These are phyloP conservation scores for Ellobius talpinus DNA, from an alignment of 2,113 vertebrate species.

Conservation along the genomic window DNA sequence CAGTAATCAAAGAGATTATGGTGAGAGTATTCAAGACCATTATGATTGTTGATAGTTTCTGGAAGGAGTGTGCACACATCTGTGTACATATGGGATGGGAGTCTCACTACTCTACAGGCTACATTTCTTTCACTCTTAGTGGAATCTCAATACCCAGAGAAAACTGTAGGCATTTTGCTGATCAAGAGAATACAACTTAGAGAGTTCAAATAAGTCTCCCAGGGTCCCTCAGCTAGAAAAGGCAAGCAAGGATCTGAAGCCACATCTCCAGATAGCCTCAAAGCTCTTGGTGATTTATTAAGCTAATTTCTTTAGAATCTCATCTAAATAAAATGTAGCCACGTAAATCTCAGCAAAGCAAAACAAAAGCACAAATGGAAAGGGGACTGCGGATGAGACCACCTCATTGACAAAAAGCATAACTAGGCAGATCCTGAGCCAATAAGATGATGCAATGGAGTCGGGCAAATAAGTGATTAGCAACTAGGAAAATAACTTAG, in stretches of 20 bases:
- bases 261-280: background rate
- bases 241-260: background rate
- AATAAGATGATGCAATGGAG: background rate
- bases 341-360: background rate
- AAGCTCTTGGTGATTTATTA: background rate
- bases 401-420: background rate
- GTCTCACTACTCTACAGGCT: background rate
- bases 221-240: background rate
- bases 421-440: background rate
- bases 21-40: slow-evolving; percentile 30
- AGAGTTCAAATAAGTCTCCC: background rate
- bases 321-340: background rate
- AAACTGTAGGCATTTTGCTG: background rate
- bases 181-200: background rate
- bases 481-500: background rate
- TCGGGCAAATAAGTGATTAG: background rate
- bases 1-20: slow-evolving; percentile 47
- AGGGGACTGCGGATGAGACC: background rate
- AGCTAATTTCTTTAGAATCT: background rate
- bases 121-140: background rate
- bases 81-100: background rate
- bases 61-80: background rate
- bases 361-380: background rate
- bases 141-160: background rate
- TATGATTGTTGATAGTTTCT: background rate